Conservation (phyloP, 2,113 vertebrate species). For the Hydrolagus affinis region DNA sequence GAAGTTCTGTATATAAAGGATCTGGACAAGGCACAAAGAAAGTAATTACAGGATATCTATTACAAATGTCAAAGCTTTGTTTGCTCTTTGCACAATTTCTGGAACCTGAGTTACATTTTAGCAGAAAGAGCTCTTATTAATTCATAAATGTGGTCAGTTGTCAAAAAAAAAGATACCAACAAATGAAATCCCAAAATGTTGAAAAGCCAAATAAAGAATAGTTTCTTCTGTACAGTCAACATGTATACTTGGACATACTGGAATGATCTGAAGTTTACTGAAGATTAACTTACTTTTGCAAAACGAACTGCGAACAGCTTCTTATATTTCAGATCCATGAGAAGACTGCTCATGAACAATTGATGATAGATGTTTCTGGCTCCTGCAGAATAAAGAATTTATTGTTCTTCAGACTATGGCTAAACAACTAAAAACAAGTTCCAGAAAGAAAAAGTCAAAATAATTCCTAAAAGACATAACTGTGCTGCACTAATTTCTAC, state of each 20-base stretch:
- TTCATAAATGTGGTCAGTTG: background rate
- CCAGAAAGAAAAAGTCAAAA: too few relatives aligned
- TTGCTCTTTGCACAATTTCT: background rate
- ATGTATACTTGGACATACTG: background rate
- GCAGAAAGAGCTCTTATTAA: background rate
- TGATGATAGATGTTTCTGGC: constrained; percentile 93
- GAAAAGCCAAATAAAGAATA: background rate
- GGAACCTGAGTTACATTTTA: background rate
- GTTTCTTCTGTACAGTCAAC: background rate
- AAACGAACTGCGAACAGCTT: constrained; percentile 89
- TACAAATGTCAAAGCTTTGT: background rate
- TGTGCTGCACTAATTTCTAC: too few relatives aligned
- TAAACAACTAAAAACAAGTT: too few relatives aligned
- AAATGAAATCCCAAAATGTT: background rate
- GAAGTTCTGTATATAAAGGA: background rate
- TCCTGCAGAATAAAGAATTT: constrained; percentile 53
- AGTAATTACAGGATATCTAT: background rate
- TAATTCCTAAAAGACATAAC: too few relatives aligned
- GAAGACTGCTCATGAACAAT: constrained; percentile 92
- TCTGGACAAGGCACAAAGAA: background rate
- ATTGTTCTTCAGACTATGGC: background rate
- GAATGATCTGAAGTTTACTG: background rate
- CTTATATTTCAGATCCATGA: constrained; percentile 97
- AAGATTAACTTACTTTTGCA: constrained; percentile 73
- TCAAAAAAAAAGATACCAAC: background rate